These are phyloP conservation scores for Pomatostomus ruficeps DNA, from an alignment of 2,113 vertebrate genomes.

Conservation along the genomic window DNA sequence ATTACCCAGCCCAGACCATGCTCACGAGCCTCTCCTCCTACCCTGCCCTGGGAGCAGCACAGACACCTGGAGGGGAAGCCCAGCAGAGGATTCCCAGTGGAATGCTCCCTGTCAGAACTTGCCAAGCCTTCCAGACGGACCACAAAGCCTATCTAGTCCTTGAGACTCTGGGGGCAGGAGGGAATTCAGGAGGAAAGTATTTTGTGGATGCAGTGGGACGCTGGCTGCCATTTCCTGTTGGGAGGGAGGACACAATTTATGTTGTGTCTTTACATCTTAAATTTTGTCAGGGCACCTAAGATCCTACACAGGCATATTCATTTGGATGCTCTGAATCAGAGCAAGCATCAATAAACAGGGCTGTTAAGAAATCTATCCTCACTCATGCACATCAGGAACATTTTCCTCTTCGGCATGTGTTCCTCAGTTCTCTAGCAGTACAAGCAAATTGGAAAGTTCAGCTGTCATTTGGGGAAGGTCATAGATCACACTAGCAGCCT, in stretches of 20 bases:
- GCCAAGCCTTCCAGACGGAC: not conserved
- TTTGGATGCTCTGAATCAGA: not conserved
- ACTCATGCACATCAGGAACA: constrained; percentile 67
- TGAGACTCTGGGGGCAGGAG: not conserved
- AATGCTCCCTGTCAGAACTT: not conserved
- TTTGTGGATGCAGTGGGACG: not conserved
- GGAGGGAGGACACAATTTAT: not conserved
- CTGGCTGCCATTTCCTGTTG: not conserved
- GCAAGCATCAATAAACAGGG: constrained; percentile 1
- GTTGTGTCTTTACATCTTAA: not conserved
- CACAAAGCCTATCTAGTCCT: not conserved
- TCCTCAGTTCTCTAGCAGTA: constrained; percentile 59
- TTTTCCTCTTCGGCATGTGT: constrained; percentile 68
- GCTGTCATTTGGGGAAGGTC: constrained; percentile 77
- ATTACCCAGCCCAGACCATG: not conserved
- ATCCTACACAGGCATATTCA: not conserved
- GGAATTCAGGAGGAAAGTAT: not conserved
- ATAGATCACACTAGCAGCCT: constrained; percentile 76
- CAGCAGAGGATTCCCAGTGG: not conserved
- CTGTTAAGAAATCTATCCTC: constrained; percentile 52
- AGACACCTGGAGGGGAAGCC: not conserved
- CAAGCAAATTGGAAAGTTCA: constrained; percentile 76
- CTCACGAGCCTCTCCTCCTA: not conserved
- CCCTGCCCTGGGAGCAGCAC: accelerated
- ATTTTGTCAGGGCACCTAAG: not conserved